A percentile compares a stretch with the other conserved stretches of the same genome.
phyloP scores from a whole-genome alignment of 2,888 invertebrate species.

The Malacosoma neustria region DNA sequence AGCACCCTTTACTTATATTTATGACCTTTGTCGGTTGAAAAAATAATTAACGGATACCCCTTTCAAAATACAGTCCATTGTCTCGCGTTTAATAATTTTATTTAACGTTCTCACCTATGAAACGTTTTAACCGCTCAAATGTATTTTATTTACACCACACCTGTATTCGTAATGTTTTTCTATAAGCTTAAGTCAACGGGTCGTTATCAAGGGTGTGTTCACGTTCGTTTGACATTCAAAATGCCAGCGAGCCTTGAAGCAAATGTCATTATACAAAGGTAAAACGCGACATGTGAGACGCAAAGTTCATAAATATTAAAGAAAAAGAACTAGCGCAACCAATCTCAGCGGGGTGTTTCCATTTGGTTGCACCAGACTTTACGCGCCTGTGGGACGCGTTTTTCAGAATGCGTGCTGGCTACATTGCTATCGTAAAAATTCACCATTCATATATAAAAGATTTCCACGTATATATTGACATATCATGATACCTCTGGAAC shows the following conservation, averaged over 20 bases:
- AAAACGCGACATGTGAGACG: slow-evolving; percentile 47
- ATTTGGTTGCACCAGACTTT: slow-evolving; percentile 42
- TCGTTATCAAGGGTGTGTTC: slow-evolving; percentile 32
- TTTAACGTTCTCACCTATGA: slow-evolving; percentile 17
- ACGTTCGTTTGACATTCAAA: slow-evolving; percentile 47
- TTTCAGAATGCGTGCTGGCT: slow-evolving; percentile 50
- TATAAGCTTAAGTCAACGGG: slow-evolving; percentile 23
- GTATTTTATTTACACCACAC: slow-evolving; percentile 4
- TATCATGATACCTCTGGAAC: too few species aligned
- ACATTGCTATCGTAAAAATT: slow-evolving; percentile 47
- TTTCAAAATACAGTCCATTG: slow-evolving; percentile 48
- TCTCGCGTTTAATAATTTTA: slow-evolving; percentile 43
- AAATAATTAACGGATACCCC: slow-evolving; percentile 63
- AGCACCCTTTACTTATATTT: slow-evolving; percentile 71
- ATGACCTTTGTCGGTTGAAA: slow-evolving; percentile 53
- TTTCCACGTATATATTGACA: too few species aligned
- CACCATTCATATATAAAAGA: too few species aligned
- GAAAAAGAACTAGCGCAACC: slow-evolving; percentile 55
- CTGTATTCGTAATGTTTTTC: slow-evolving; percentile 3
- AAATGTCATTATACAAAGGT: slow-evolving; percentile 56
- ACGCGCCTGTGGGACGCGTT: slow-evolving; percentile 47
- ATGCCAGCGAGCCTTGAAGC: slow-evolving; percentile 43
- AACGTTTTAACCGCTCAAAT: slow-evolving; percentile 1
- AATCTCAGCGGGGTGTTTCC: slow-evolving; percentile 58
- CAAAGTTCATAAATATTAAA: slow-evolving; percentile 65